Base-by-base conservation (phyloP, 2,888 invertebrate species). In the Watsonalla cultraria region DNA sequence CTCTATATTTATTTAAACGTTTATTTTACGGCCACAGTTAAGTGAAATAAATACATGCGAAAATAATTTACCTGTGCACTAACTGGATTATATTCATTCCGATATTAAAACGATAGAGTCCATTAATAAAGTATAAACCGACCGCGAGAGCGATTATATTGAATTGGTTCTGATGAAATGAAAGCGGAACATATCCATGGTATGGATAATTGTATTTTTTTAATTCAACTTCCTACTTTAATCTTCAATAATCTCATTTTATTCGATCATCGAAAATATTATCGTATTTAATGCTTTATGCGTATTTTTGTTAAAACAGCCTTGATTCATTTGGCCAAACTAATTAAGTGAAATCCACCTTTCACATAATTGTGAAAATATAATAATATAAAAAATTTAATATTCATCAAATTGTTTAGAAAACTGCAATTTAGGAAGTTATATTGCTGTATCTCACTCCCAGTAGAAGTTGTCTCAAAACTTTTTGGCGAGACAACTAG, bases 401-500 rank as follows among this genome's bases (percentile, higher is more conserved):
- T 2, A 24, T 24, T 24, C 24, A 24, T 37, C 37, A 7, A 37
- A 7, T 37, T 5, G 37, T 37, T 5, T 37, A 37, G 37, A 24
- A 24, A 24, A 24, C 24, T 24, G 24, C 24, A 24, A 24, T 24
- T 35, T 48, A 49, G 5, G 37, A 15, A 15, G 49, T 14, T 14
- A 7, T 47, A 8, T 37, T 13, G 37, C 35, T 7, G 9, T 37
- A 48, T 48, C n/a, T 47, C n/a, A n/a, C 35, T 15, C 8, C 49
- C 15, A 14, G 14, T 37, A 37, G 37, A 39, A 49, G 39, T 14
- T 24, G 46, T 47, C 15, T 24, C 34, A 49, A 61, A 62, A 62
- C 62, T 61, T 62, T 61, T 64, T 62, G 60, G 62, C 58, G 51
- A 54, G 58, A 60, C 61, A 69, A 68, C 59, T 68, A 66, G 67